A percentile compares a stretch with the other conserved stretches of the same genome.
phyloP scores from a whole-genome alignment of 1,140 invertebrate species.

The Apocrypta bakeri region DNA sequence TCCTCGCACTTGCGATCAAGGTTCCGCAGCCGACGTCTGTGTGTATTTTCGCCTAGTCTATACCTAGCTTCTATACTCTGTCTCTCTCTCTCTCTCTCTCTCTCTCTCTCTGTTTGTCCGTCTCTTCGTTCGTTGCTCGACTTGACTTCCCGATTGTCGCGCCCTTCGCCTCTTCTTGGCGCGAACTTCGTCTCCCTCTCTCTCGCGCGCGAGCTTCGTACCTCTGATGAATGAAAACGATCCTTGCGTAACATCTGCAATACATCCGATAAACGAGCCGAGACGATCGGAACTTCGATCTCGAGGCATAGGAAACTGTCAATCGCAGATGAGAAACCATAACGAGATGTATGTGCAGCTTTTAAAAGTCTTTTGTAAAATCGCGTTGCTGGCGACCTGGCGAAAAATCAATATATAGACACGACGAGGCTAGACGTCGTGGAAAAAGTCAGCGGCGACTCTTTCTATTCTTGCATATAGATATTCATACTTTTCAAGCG shows the following conservation, averaged over 20 bases:
- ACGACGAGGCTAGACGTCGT: neutral
- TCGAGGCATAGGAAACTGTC: too few relatives aligned
- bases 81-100: slow-evolving; percentile 16
- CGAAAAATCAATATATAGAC: slow-evolving; percentile 24
- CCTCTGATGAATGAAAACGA: neutral
- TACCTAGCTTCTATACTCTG: neutral
- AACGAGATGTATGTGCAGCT: too few relatives aligned
- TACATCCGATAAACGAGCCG: too few relatives aligned
- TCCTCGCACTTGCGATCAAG: slow-evolving; percentile 17
- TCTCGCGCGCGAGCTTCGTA: too few relatives aligned
- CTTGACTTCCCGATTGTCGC: neutral
- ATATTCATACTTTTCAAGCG: neutral
- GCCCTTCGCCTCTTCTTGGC: neutral
- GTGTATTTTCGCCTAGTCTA: slow-evolving; percentile 23
- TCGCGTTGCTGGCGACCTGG: too few relatives aligned
- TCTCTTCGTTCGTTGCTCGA: neutral
- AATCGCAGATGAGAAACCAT: too few relatives aligned
- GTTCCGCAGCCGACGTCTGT: slow-evolving; percentile 18
- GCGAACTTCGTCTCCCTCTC: slow-evolving; percentile 24
- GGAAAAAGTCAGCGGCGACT: neutral
- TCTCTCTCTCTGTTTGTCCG: neutral
- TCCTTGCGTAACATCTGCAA: neutral
- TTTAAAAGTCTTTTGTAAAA: too few relatives aligned
- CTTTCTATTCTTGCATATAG: neutral
- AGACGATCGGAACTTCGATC: too few relatives aligned